Percentiles rank a stretch among this genome's conserved stretches.
Evolutionary conservation across 1,140 invertebrate species (phyloP).

Genomic region (Venustaconcha ellipsiformis): DNA sequence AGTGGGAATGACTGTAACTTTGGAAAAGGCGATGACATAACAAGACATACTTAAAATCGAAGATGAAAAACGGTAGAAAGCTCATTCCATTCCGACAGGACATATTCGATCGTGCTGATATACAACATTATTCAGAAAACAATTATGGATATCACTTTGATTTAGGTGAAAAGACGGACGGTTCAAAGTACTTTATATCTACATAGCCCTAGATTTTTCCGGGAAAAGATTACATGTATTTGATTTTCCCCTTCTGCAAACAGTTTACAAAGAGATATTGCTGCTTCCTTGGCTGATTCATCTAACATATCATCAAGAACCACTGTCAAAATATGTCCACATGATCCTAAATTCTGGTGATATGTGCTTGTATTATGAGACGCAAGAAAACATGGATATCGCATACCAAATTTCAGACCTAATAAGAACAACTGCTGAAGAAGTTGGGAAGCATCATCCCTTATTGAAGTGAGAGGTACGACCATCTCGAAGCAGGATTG

Average conservation of each 20-base stretch:
- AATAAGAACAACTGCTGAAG: background rate
- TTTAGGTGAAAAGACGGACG: background rate
- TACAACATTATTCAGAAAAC: too few species aligned
- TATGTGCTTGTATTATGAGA: conserved; percentile 10
- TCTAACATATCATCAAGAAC: conserved; percentile 1
- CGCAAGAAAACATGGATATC: conserved; percentile 15
- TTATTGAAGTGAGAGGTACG: conserved; percentile 9
- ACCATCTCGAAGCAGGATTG: conserved; percentile 12
- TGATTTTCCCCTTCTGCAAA: conserved; percentile 7
- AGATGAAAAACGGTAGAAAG: too few species aligned
- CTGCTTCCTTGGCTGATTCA: conserved; percentile 2
- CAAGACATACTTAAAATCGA: too few species aligned
- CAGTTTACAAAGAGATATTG: conserved; percentile 3
- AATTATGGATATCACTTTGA: too few species aligned
- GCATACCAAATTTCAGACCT: background rate
- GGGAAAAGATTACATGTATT: background rate
- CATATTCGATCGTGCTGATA: too few species aligned
- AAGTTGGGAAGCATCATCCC: background rate
- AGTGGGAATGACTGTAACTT: too few species aligned
- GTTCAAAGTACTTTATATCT: background rate
- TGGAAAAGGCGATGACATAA: too few species aligned
- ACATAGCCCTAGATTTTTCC: background rate
- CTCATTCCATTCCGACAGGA: too few species aligned
- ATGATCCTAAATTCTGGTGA: background rate
- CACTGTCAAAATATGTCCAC: background rate